These are phyloP conservation scores for Drosophila willistoni DNA, from an alignment of 1,140 invertebrate genomes.

Conservation along the genomic window DNA sequence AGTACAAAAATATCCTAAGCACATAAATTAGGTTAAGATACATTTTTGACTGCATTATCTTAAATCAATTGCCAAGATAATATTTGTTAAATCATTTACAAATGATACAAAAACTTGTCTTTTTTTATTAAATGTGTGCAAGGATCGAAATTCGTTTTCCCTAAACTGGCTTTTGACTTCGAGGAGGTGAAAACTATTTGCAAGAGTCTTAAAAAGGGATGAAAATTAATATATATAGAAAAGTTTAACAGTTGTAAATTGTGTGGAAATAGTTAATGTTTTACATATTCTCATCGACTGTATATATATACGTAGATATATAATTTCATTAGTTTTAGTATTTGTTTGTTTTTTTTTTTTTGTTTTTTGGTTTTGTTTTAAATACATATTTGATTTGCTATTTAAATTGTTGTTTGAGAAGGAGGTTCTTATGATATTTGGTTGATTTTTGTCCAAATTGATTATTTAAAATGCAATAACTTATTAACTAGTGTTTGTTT, in stretches of 20 bases:
- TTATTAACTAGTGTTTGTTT: slow-evolving; percentile 8
- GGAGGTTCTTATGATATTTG: slow-evolving; percentile 10
- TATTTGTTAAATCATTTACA: no score
- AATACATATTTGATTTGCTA: slow-evolving; percentile 51
- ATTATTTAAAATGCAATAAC: slow-evolving; percentile 10
- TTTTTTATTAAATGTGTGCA: no score
- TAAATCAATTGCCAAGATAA: no score
- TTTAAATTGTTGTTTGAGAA: slow-evolving; percentile 9
- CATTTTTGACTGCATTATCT: no score
- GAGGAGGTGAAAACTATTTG: slow-evolving; percentile 3
- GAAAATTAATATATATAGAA: not conserved
- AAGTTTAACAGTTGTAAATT: not conserved
- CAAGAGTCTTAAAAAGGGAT: not conserved
- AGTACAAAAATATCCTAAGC: no score
- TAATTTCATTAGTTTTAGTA: slow-evolving; percentile 10
- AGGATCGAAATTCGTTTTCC: no score
- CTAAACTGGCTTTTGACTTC: no score
- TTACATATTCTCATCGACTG: slow-evolving; percentile 8
- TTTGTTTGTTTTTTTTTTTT: not conserved
- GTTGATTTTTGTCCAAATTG: slow-evolving; percentile 7
- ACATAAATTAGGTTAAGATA: no score
- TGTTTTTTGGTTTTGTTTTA: slow-evolving; percentile 6
- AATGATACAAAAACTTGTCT: no score
- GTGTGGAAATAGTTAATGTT: slow-evolving; percentile 13
- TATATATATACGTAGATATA: slow-evolving; percentile 9